Base-by-base conservation (phyloP, 2,797 vertebrate genomes). In the Rhyacichthys aspro region DNA sequence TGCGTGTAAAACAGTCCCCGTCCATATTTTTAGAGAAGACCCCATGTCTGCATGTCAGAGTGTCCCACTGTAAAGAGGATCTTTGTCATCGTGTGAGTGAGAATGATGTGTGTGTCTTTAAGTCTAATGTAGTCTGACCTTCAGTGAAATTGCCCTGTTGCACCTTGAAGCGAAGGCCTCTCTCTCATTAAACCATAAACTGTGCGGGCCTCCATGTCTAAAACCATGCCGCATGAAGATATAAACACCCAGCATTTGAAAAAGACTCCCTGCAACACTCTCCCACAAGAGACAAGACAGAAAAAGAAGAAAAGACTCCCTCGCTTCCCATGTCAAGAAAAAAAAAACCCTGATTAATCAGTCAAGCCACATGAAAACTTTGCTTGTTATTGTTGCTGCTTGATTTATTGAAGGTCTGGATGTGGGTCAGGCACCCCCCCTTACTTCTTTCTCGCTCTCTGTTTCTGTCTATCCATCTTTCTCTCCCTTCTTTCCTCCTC, bases 391-490 rank as follows among this genome's bases (percentile, higher is more conserved):
- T 93, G 86, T 92, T 90, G 85, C 80, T 81, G 68, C 75, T 83
- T 92, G 91, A 92, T 92, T 90, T 90, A 91, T 92, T 88, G 78
- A 90, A 85, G 81, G 78, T 76, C 84, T 83, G 79, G 82, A 85
- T 86, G 64, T 90, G 86, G 87, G 86, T 90, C 85, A 88, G 79
- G 56, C 72, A 72, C 9, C 71, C 74, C 72, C 77, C 28, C 2
- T 8, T 8, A 17, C 10, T 4, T 59, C 54, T 52, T 11, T 52
- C 43, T 59, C 50, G 41, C 41, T 60, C 52, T 45, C 11, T 39
- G 47, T 23, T 19, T n/a, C 41, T 19, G 37, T 41, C 55, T 45
- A n/a, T 43, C 15, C 3, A 11, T 47, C 33, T 18, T 18, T 34
- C 43, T 19, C 19, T 19, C 45, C 57, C 60, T 55, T 14, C 47